Base-by-base conservation (phyloP, 2,888 invertebrate genomes). In the Yponomeuta evonymella region DNA sequence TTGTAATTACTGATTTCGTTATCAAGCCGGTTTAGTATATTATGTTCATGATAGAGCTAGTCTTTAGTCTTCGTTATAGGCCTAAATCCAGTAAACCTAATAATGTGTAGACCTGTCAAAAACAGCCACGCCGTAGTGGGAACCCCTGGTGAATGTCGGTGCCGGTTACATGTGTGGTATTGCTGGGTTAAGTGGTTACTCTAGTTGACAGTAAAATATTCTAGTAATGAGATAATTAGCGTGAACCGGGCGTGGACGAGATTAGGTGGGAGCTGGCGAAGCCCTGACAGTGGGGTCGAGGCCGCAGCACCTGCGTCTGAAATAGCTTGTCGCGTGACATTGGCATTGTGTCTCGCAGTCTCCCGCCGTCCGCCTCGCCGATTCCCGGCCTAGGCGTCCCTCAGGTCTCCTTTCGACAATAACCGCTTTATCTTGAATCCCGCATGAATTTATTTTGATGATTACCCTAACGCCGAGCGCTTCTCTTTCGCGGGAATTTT, bases 261-360 rank as follows among this genome's bases (percentile, higher is more conserved):
- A 51, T 66, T 65, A 64, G 9, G 67, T 1, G 58, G 62, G 69
- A 73, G 69, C 74, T 74, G 74, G 74, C 74, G 71, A 58, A 71
- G 66, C 72, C 72, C 69, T 71, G 72, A 70, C 72, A 70, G 65
- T 72, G 72, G 72, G 62, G 65, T 72, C 73, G 72, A 72, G 65
- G 70, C 70, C 72, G 72, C 67, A 71, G 64, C 79, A 76, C 77
- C 78, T 75, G 75, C 71, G 73, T 73, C 73, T 72, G 69, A 81
- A 82, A 83, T 83, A 83, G 80, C 77, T 72, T 72, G 70, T 75
- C 76, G 71, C 75, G 79, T 81, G 83, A 80, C 83, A 80, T 82
- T 84, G 83, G 81, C 83, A 82, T 81, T 80, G 81, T 77, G 74
- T 69, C 66, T 66, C 74, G 73, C 72, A 72, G 70, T 72, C 73